Conservation (phyloP, 1,140 invertebrate genomes). For the Drosophila micromelanica region DNA sequence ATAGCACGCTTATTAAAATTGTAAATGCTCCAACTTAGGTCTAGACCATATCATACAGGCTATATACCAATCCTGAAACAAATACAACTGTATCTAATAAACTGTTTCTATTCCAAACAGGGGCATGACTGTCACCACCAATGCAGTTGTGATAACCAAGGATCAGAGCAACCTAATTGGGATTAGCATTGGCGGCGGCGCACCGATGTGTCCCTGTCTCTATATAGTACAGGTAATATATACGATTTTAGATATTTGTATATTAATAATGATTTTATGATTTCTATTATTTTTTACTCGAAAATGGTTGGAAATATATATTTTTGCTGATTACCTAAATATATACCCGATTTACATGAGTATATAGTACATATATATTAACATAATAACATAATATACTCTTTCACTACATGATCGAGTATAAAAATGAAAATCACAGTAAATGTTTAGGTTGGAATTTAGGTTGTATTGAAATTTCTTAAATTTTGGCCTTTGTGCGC, state of each 20-base stretch:
- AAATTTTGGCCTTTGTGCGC: background rate
- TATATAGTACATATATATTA: too few relatives aligned
- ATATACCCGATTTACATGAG: too few relatives aligned
- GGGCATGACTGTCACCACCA: constrained; percentile 99
- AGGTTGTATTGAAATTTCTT: background rate
- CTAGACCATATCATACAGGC: background rate
- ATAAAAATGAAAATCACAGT: too few relatives aligned
- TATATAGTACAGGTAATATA: constrained; percentile 95
- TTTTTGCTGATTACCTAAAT: too few relatives aligned
- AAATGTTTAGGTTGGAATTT: background rate
- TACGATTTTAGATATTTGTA: too few relatives aligned
- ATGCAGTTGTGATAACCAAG: constrained; percentile 94
- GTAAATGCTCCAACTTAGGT: constrained; percentile 7
- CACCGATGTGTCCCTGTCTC: constrained; percentile 97
- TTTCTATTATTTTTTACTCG: too few relatives aligned
- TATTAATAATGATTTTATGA: too few relatives aligned
- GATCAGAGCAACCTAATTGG: constrained; percentile 98
- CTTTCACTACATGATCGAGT: background rate
- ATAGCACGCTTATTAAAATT: constrained; percentile 33
- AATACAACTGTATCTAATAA: background rate
- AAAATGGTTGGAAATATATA: too few relatives aligned
- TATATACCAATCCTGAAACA: too few relatives aligned
- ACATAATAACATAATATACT: too few relatives aligned
- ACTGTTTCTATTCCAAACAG: constrained; percentile 85
- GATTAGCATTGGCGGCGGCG: constrained; percentile 98